Percentiles rank a stretch among this genome's conserved stretches.
These are phyloP conservation scores for Muscicapa adusta DNA, from an alignment of 2,113 vertebrate genomes.

Conservation along the genomic window DNA sequence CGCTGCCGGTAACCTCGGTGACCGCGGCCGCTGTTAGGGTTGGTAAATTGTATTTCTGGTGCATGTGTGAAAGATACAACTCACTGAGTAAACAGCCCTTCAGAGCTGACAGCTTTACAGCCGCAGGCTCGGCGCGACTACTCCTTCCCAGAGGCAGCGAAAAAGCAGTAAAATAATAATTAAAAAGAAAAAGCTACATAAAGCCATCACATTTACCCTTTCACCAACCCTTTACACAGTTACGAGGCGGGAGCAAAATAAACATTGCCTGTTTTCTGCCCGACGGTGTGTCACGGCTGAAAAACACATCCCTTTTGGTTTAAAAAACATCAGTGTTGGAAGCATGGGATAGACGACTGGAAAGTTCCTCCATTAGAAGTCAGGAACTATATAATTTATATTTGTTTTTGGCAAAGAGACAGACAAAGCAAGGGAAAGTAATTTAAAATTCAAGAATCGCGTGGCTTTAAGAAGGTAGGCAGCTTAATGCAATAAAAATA, in stretches of 20 bases:
- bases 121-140: background rate
- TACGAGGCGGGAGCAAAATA: background rate
- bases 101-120: slow-evolving; percentile 54
- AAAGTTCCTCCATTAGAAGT: background rate
- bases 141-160: background rate
- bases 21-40: background rate
- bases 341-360: background rate
- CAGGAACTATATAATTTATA: background rate
- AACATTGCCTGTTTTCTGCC: background rate
- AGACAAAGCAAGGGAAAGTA: background rate
- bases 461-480: background rate
- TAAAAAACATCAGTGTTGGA: background rate
- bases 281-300: background rate
- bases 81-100: slow-evolving; percentile 1
- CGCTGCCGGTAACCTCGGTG: background rate
- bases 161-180: background rate
- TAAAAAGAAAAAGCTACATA: background rate
- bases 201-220: background rate
- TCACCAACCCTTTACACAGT: background rate
- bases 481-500: background rate
- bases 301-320: background rate
- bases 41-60: background rate
- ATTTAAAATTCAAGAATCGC: background rate
- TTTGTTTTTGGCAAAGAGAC: background rate
- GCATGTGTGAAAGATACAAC: slow-evolving; percentile 10